These are phyloP conservation scores for Tetragnatha versicolor DNA, from an alignment of 1,140 invertebrate genomes.

Conservation along the genomic window DNA sequence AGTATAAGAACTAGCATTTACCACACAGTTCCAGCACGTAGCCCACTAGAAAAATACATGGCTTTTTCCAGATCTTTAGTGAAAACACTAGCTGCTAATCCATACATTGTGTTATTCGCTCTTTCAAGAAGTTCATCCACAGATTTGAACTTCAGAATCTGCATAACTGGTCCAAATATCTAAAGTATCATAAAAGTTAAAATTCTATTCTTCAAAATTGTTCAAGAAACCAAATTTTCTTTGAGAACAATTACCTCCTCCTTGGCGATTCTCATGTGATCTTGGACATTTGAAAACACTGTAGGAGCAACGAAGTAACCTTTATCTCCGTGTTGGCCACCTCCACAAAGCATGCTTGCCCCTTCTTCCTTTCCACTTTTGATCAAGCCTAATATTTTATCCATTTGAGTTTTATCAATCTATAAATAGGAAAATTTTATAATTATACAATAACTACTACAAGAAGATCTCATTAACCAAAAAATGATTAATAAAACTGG, in stretches of 20 bases:
- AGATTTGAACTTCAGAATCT: conserved; percentile 87
- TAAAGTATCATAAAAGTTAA: conserved; percentile 53
- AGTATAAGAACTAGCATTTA: conserved; percentile 58
- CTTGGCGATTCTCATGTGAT: conserved; percentile 85
- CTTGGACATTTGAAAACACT: conserved; percentile 83
- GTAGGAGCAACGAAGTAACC: conserved; percentile 91
- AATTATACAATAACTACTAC: too few relatives aligned
- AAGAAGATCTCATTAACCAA: too few relatives aligned
- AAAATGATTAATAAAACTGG: too few relatives aligned
- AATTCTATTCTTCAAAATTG: not conserved
- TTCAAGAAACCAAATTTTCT: not conserved
- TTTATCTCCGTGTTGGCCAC: conserved; percentile 72
- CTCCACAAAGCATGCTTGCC: conserved; percentile 79
- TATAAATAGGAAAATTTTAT: conserved; percentile 5
- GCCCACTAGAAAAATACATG: conserved; percentile 61
- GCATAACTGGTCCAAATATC: conserved; percentile 98
- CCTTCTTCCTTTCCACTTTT: conserved; percentile 81
- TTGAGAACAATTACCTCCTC: conserved; percentile 70
- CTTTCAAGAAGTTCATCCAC: conserved; percentile 87
- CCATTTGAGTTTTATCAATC: conserved; percentile 59
- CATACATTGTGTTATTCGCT: conserved; percentile 89
- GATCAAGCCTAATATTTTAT: conserved; percentile 79
- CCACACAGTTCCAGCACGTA: conserved; percentile 69
- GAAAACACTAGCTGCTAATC: conserved; percentile 88
- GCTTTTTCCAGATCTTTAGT: conserved; percentile 67